These are phyloP conservation scores for Coregonus suidteri DNA, from an alignment of 2,797 vertebrate species.

Conservation along the genomic window DNA sequence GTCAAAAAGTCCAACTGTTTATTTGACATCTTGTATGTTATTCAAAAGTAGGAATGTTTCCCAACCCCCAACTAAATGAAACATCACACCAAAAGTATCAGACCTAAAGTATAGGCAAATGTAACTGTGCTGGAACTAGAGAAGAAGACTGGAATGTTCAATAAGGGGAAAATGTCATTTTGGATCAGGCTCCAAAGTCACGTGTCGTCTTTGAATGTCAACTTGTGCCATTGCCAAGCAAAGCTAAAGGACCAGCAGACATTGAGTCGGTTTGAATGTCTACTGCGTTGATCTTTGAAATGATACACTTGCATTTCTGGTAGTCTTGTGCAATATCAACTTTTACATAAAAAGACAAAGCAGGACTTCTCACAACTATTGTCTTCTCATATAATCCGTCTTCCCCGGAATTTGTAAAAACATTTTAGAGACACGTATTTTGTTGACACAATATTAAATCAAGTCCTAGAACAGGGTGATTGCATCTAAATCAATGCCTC, in stretches of 20 bases:
- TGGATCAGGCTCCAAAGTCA: background rate
- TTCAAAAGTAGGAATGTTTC: background rate
- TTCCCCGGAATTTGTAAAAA: too few species aligned
- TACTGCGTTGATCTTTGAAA: background rate
- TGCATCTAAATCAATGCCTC: slow-evolving; percentile 3
- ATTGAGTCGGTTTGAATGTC: background rate
- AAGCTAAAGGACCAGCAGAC: background rate
- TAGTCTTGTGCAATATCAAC: background rate
- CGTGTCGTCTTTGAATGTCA: background rate
- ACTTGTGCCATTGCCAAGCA: background rate
- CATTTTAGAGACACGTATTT: background rate
- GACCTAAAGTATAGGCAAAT: background rate
- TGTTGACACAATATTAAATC: slow-evolving; percentile 2
- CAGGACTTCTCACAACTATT: background rate
- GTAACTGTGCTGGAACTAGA: background rate
- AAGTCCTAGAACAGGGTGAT: background rate
- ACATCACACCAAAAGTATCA: background rate
- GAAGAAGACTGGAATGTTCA: background rate
- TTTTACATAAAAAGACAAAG: background rate
- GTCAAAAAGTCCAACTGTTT: slow-evolving; percentile 5
- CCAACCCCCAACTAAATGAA: background rate
- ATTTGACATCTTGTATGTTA: slow-evolving; percentile 2
- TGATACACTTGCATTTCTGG: background rate
- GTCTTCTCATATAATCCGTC: background rate
- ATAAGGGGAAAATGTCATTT: background rate